Evolutionary conservation across 2,113 vertebrate species (phyloP).

Genomic region (Indicator maculatus): DNA sequence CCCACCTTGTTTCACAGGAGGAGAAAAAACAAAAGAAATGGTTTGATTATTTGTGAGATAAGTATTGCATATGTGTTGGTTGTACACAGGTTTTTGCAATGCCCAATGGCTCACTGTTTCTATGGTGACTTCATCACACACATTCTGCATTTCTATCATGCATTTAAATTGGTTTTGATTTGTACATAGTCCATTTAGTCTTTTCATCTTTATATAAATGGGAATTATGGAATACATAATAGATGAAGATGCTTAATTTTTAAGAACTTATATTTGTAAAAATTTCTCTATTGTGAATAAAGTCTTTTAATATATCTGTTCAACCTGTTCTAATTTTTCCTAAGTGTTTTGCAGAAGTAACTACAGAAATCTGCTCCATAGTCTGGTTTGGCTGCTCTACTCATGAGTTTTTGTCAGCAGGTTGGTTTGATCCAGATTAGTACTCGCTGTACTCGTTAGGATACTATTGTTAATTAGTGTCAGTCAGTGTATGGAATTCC

Average conservation of each 20-base stretch:
- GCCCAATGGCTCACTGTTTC: conserved; percentile 61
- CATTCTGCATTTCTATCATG: conserved; percentile 71
- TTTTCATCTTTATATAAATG: conserved; percentile 92
- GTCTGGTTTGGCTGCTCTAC: neutral
- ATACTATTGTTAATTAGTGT: neutral
- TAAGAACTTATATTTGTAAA: conserved; percentile 99
- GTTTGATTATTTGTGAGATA: conserved; percentile 48
- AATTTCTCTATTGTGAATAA: conserved; percentile 99
- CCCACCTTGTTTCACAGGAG: conserved; percentile 25
- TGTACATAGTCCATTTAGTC: conserved; percentile 85
- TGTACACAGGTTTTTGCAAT: conserved; percentile 78
- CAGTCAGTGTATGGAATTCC: neutral
- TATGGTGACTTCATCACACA: conserved; percentile 63
- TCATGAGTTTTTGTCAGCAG: neutral
- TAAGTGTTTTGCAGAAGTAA: neutral
- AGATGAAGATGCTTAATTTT: conserved; percentile 96
- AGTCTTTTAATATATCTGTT: conserved; percentile 91
- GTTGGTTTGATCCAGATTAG: neutral
- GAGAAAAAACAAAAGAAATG: neutral
- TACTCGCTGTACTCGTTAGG: neutral
- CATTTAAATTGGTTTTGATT: conserved; percentile 79
- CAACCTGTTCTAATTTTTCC: conserved; percentile 41
- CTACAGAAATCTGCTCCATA: neutral
- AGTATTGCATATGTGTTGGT: conserved; percentile 53
- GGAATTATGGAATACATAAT: conserved; percentile 85